A percentile compares a stretch with the other conserved stretches of the same genome.
phyloP scores from a whole-genome alignment of 2,888 invertebrate species.

The Drosophila anomalipes region DNA sequence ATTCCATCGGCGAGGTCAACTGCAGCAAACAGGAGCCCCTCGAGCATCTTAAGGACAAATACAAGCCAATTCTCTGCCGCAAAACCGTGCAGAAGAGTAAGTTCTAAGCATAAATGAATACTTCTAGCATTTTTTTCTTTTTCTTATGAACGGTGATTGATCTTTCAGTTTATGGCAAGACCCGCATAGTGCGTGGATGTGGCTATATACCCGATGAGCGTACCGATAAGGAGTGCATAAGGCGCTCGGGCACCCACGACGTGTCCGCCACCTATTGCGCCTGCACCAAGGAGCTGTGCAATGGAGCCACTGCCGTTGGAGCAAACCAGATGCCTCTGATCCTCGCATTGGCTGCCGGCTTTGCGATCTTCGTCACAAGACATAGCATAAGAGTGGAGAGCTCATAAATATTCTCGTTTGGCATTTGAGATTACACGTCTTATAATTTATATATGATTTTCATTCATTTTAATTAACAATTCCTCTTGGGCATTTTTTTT shows the following conservation, averaged over 20 bases:
- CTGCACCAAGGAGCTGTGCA: constrained; percentile 92
- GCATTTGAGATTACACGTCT: constrained; percentile 34
- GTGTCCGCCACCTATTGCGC: constrained; percentile 91
- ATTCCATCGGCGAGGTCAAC: constrained; percentile 93
- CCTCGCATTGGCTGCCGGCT: constrained; percentile 59
- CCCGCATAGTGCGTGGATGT: constrained; percentile 92
- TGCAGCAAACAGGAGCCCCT: constrained; percentile 91
- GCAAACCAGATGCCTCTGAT: constrained; percentile 66
- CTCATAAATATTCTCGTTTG: constrained; percentile 61
- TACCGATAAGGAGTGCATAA: constrained; percentile 88
- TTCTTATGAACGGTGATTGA: background rate
- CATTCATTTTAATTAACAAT: constrained; percentile 7
- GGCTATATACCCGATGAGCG: constrained; percentile 90
- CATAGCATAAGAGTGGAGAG: constrained; percentile 66
- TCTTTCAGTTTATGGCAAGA: constrained; percentile 90
- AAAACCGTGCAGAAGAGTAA: constrained; percentile 93
- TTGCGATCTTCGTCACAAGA: constrained; percentile 68
- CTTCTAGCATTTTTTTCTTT: no score
- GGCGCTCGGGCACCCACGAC: constrained; percentile 90
- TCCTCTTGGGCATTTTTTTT: constrained; percentile 17
- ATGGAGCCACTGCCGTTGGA: constrained; percentile 85
- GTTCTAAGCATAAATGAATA: constrained; percentile 25
- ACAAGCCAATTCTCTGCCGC: constrained; percentile 89
- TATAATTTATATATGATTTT: constrained; percentile 12
- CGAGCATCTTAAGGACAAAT: constrained; percentile 88